Percentiles rank a stretch among this genome's conserved stretches.
Conservation (phyloP, 2,113 vertebrate genomes). For the Meles meles region DNA sequence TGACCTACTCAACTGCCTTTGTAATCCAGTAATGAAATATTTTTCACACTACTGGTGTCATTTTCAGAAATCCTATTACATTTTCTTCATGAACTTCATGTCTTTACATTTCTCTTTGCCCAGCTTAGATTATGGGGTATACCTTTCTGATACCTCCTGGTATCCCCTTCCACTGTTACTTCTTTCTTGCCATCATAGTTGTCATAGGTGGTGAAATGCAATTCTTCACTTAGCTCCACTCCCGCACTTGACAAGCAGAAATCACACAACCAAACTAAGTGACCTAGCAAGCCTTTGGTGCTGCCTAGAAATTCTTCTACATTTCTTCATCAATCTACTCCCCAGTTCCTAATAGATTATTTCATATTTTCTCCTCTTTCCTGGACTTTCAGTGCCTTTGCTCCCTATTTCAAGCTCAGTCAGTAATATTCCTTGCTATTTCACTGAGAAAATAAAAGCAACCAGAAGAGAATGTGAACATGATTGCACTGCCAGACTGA, state of each 20-base stretch:
- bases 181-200: background rate
- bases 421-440: background rate
- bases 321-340: background rate
- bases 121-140: background rate
- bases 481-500: background rate
- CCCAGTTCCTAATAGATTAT: background rate
- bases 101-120: background rate
- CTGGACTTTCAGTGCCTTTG: background rate
- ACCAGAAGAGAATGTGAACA: background rate
- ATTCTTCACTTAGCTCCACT: background rate
- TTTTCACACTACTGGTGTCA: background rate
- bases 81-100: background rate
- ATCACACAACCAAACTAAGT: background rate
- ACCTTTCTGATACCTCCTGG: background rate
- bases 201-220: background rate
- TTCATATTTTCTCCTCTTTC: background rate
- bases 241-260: background rate
- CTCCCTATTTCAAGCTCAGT: background rate
- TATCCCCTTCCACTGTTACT: background rate
- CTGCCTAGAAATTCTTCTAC: background rate
- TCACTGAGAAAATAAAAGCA: slow-evolving; percentile 1
- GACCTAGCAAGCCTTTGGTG: background rate
- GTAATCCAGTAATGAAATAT: background rate
- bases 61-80: background rate
- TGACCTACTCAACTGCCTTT: background rate